Evolutionary conservation across 2,888 invertebrate species (phyloP).

Genomic region (Dryadula phaetusa): DNA sequence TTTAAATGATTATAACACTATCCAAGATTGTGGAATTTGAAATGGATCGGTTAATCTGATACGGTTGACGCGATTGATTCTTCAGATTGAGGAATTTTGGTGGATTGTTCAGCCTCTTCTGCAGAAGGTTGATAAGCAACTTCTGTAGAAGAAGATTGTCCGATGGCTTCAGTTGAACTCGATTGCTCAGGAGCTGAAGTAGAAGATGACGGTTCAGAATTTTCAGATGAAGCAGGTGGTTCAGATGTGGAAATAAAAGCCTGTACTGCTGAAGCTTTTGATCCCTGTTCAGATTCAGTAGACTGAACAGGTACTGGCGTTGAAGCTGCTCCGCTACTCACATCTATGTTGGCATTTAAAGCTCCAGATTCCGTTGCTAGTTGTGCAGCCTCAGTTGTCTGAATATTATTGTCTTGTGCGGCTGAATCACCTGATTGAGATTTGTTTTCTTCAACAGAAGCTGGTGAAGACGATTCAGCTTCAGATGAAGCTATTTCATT

Average conservation of each 20-base stretch:
- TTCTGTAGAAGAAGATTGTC: slow-evolving; percentile 40
- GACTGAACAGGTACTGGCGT: slow-evolving; percentile 49
- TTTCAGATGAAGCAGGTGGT: slow-evolving; percentile 44
- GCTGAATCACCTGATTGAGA: slow-evolving; percentile 13
- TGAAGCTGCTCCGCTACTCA: slow-evolving; percentile 47
- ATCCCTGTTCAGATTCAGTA: slow-evolving; percentile 46
- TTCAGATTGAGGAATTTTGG: slow-evolving; percentile 35
- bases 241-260: slow-evolving; percentile 42
- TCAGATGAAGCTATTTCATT: slow-evolving; percentile 23
- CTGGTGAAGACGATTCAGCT: slow-evolving; percentile 17
- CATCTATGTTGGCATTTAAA: slow-evolving; percentile 36
- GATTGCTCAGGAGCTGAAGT: slow-evolving; percentile 46
- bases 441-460: slow-evolving; percentile 8
- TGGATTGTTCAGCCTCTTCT: slow-evolving; percentile 37
- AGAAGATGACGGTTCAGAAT: slow-evolving; percentile 50
- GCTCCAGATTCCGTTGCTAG: slow-evolving; percentile 37
- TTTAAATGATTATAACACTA: slow-evolving; percentile 39
- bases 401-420: slow-evolving; percentile 20
- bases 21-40: slow-evolving; percentile 28
- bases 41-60: slow-evolving; percentile 38
- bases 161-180: slow-evolving; percentile 39
- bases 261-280: slow-evolving; percentile 44
- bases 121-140: slow-evolving; percentile 38
- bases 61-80: slow-evolving; percentile 46
- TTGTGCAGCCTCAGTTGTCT: slow-evolving; percentile 18